A percentile compares a stretch with the other conserved stretches of the same genome.
Conservation (phyloP, 1,140 invertebrate genomes). For the Hylaeus volcanicus region DNA sequence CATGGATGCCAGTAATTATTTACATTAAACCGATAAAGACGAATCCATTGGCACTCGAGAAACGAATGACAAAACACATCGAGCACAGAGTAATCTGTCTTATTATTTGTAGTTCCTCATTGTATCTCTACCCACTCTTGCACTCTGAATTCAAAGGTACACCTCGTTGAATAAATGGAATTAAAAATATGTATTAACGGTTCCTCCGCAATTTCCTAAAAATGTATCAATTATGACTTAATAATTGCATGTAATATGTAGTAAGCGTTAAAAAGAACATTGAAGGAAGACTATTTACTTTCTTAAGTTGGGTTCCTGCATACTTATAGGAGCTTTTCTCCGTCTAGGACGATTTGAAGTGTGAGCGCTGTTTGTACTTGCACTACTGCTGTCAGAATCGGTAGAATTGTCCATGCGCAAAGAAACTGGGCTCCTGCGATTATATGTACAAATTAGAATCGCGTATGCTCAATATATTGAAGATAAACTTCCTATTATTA, state of each 20-base stretch:
- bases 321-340: conserved; percentile 63
- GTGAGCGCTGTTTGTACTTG: conserved; percentile 40
- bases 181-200: background rate
- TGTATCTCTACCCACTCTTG: no score
- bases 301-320: conserved; percentile 66
- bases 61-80: background rate
- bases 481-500: no score
- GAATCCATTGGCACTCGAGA: background rate
- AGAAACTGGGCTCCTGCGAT: conserved; percentile 12
- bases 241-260: background rate
- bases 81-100: background rate
- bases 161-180: no score
- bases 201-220: conserved; percentile 53
- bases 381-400: conserved; percentile 64
- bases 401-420: conserved; percentile 32
- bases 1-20: conserved; percentile 15
- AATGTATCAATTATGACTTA: conserved; percentile 26
- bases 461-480: no score
- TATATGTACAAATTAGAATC: conserved; percentile 5
- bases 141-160: no score
- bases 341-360: conserved; percentile 62
- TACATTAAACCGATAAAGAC: background rate
- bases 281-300: conserved; percentile 55
- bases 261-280: background rate
- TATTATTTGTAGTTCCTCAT: background rate